phyloP scores from a whole-genome alignment of 1,140 invertebrate genomes.

The Trypoxylus dichotomus region DNA sequence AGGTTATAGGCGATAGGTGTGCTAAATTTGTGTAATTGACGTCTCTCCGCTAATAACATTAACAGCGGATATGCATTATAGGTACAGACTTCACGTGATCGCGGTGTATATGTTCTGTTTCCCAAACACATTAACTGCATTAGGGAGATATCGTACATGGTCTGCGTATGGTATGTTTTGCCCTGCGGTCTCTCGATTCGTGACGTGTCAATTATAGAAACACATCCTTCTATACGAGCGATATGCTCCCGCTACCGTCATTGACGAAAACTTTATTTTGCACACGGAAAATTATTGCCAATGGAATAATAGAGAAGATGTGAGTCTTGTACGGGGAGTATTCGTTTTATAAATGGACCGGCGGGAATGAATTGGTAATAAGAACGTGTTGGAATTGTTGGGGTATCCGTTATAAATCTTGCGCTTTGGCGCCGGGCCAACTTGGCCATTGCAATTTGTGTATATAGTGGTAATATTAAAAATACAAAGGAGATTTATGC shows the following conservation, averaged over 20 bases:
- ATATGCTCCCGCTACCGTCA: background rate
- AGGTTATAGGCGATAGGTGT: background rate
- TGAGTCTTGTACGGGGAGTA: background rate
- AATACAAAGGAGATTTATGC: background rate
- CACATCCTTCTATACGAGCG: background rate
- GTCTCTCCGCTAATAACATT: slow-evolving; percentile 2
- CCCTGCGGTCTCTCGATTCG: background rate
- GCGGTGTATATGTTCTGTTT: background rate
- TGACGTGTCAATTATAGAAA: background rate
- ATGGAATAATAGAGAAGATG: background rate
- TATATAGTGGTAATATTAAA: background rate
- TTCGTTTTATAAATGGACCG: background rate
- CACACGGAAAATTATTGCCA: background rate
- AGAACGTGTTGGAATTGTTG: background rate
- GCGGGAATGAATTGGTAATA: background rate
- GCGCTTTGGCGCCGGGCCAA: background rate
- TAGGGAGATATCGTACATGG: background rate
- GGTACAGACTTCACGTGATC: background rate
- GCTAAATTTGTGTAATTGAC: background rate
- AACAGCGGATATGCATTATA: slow-evolving; percentile 3
- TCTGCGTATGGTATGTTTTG: background rate
- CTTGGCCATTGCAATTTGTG: background rate
- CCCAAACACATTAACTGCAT: slow-evolving; percentile 1
- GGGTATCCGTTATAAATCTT: background rate
- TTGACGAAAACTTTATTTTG: background rate